Evolutionary conservation across 2,797 vertebrate species (phyloP), one percentile per base, ranked within the genome.

Genomic region (Hemitrygon akajei): DNA sequence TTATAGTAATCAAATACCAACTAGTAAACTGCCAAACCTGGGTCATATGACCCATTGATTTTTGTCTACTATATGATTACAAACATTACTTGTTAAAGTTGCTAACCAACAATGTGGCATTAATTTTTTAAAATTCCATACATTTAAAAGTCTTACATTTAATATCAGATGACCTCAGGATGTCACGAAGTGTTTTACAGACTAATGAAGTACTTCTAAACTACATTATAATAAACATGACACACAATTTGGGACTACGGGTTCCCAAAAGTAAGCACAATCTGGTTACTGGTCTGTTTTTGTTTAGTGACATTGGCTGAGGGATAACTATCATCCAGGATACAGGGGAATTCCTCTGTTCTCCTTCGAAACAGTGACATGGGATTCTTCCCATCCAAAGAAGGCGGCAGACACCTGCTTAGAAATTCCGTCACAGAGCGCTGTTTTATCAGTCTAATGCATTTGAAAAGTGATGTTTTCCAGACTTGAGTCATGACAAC

Each of bases 1-100:
- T 89, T 22, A 89, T n/a, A 87, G 84, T 16, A 30, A 63, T 63
- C 63, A 87, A 66, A 66, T 89, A 89, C n/a, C 86, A 34, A 34
- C n/a, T n/a, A 89, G 11, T 66, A 37, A 37, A 37, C 4, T 66
- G 60, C 30, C 63, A 56, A 27, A 60, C 27, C 60, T 89, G 86
- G 86, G 86, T 37, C 86, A n/a, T 34, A 66, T 30, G 10, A 30
- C 58, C 30, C 86, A n/a, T 66, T 7, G 60, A n/a, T 20, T 11
- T 89, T 20, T 34, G 30, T 66, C 0, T n/a, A 22, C 1, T 30
- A 18, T 60, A 27, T 1, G 82, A 56, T 60, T 0, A 60, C 27
- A 0, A 1, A 63, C 10, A 18, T 37, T 89, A 89, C 86, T 89
- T 58, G 30, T 16, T 58, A 34, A 34, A 63, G 7, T 20, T 4